Conservation (phyloP, 2,888 invertebrate species). For the Iselma pallidipennis region DNA sequence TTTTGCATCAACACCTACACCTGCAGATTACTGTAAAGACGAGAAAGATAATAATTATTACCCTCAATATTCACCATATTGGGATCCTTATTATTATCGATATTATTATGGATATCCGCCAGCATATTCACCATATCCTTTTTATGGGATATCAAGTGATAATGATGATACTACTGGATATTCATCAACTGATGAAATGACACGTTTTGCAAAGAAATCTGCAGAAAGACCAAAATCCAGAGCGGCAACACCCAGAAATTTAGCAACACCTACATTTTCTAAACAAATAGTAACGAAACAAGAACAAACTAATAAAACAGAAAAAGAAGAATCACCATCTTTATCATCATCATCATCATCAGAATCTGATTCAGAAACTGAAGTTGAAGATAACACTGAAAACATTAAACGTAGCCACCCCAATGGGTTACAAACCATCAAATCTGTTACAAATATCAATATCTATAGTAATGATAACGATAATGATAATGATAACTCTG, state of each 20-base stretch:
- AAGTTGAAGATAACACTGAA: constrained; percentile 28
- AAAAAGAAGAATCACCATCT: not conserved
- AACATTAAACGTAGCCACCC: not conserved
- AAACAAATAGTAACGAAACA: constrained; percentile 27
- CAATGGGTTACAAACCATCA: constrained; percentile 56
- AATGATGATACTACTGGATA: constrained; percentile 51
- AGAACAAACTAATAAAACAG: constrained; percentile 38
- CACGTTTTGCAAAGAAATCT: constrained; percentile 32
- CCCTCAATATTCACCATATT: constrained; percentile 44
- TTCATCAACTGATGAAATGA: constrained; percentile 56
- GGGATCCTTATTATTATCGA: constrained; percentile 49
- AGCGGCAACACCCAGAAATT: constrained; percentile 30
- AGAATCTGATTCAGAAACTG: constrained; percentile 40
- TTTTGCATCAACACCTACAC: constrained; percentile 7
- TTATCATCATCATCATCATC: constrained; percentile 2
- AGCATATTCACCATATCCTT: constrained; percentile 45
- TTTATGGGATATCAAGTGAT: constrained; percentile 38
- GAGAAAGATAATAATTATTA: constrained; percentile 19
- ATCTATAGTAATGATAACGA: constrained; percentile 50
- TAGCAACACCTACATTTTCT: constrained; percentile 31
- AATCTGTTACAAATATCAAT: constrained; percentile 61
- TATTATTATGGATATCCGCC: constrained; percentile 50
- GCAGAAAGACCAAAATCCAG: constrained; percentile 37
- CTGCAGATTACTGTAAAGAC: too few relatives aligned
- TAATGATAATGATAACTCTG: constrained; percentile 48